Evolutionary conservation across 2,888 invertebrate genomes (phyloP).

Genomic region (Anorthoa munda): DNA sequence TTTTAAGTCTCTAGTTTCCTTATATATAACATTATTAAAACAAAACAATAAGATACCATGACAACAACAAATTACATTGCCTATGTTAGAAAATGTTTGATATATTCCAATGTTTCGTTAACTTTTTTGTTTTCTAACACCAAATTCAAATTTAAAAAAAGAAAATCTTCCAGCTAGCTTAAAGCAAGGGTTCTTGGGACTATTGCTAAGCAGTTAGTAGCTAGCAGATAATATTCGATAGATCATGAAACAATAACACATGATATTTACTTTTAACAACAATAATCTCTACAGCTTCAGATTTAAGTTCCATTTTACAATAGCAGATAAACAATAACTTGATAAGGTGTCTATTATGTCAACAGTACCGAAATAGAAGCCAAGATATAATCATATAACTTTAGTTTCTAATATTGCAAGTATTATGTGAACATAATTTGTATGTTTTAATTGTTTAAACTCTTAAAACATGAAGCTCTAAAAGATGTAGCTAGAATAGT

Average conservation of each 20-base stretch:
- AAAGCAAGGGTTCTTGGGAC: background rate
- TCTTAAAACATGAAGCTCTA: background rate
- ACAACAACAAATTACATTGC: background rate
- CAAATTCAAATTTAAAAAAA: no score
- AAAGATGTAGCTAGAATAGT: background rate
- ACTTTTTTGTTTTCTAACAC: background rate
- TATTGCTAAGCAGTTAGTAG: background rate
- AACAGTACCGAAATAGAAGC: conserved; percentile 19
- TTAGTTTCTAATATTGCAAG: conserved; percentile 19
- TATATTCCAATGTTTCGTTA: background rate
- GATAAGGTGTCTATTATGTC: conserved; percentile 18
- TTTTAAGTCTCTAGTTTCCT: conserved; percentile 22
- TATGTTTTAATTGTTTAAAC: background rate
- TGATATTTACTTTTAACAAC: conserved; percentile 9
- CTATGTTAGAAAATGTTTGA: background rate
- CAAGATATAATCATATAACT: conserved; percentile 10
- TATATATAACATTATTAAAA: conserved; percentile 9
- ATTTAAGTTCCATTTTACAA: conserved; percentile 12
- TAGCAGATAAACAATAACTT: conserved; percentile 10
- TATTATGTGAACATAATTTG: conserved; percentile 17
- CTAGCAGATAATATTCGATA: background rate
- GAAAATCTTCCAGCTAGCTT: no score
- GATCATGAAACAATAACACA: conserved; percentile 2
- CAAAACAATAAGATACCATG: conserved; percentile 3
- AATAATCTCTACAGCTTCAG: background rate